These are phyloP conservation scores for Synanthedon vespiformis DNA, from an alignment of 2,888 invertebrate species.

Conservation along the genomic window DNA sequence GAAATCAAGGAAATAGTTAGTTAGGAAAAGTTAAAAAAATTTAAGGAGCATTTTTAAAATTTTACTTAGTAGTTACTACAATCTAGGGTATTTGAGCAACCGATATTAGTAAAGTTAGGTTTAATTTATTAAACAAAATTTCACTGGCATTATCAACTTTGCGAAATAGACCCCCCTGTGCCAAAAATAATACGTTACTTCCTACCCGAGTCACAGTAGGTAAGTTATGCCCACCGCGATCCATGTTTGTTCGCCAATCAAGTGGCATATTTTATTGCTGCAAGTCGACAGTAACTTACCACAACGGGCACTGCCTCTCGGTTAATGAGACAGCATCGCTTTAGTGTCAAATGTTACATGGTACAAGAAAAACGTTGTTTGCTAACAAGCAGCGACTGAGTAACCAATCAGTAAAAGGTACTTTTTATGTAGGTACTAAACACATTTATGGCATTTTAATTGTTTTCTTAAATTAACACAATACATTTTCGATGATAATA, in stretches of 20 bases:
- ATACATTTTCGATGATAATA: too few relatives aligned
- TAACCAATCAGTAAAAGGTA: background rate
- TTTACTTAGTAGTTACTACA: too few relatives aligned
- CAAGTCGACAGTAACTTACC: conserved; percentile 52
- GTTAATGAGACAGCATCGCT: conserved; percentile 58
- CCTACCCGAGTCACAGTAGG: conserved; percentile 10
- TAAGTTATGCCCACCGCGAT: conserved; percentile 17
- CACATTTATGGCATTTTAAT: background rate
- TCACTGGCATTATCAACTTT: conserved; percentile 14
- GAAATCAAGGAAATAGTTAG: too few relatives aligned
- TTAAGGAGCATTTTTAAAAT: too few relatives aligned
- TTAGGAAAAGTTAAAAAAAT: conserved; percentile 9
- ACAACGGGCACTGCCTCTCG: conserved; percentile 48
- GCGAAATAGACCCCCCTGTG: conserved; percentile 15
- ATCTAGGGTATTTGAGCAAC: too few relatives aligned
- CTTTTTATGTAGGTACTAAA: background rate
- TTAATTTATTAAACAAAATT: too few relatives aligned
- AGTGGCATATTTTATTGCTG: conserved; percentile 51
- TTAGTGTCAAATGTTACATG: conserved; percentile 44
- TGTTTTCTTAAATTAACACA: too few relatives aligned
- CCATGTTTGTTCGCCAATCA: conserved; percentile 52
- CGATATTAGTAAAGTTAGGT: too few relatives aligned
- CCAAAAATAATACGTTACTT: background rate
- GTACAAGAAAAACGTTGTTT: conserved; percentile 20
- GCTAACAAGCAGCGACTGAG: background rate